Evolutionary conservation across 2,888 invertebrate species (phyloP).

Genomic region (Pollenia griseotomentosa): DNA sequence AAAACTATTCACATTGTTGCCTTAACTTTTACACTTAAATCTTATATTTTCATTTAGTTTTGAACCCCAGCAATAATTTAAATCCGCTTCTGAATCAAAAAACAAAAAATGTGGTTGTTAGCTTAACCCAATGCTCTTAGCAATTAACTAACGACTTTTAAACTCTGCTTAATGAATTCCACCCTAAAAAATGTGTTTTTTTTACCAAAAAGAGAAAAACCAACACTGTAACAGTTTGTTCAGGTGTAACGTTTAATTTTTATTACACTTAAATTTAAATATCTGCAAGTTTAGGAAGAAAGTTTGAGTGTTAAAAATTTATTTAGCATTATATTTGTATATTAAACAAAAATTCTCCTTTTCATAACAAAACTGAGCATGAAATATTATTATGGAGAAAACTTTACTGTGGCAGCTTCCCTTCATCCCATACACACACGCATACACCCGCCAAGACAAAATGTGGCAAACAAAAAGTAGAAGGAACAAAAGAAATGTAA

Average conservation of each 20-base stretch:
- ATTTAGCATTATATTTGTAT: not conserved
- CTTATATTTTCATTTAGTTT: not conserved
- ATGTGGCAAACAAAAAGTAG: not conserved
- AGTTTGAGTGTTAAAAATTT: constrained; percentile 34
- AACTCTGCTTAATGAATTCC: constrained; percentile 58
- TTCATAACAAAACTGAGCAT: not conserved
- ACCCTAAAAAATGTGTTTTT: constrained; percentile 13
- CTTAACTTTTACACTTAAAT: not conserved
- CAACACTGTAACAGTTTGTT: constrained; percentile 6
- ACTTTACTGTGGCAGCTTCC: not conserved
- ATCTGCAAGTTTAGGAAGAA: not conserved
- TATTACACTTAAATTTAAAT: constrained; percentile 32
- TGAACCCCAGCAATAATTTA: constrained; percentile 1
- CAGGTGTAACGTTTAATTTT: constrained; percentile 43
- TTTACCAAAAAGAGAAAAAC: not conserved
- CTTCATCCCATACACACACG: not conserved
- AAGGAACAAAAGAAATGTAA: not conserved
- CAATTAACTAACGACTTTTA: constrained; percentile 58
- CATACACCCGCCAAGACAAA: not conserved
- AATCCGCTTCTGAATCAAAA: constrained; percentile 1
- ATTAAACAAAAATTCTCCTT: not conserved
- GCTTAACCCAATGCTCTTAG: constrained; percentile 56
- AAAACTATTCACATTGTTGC: constrained; percentile 3
- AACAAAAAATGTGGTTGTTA: constrained; percentile 1
- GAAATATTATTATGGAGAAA: constrained; percentile 19